Evolutionary conservation across 2,797 vertebrate species (phyloP).

Genomic region (Hypotaenidia philippensis): DNA sequence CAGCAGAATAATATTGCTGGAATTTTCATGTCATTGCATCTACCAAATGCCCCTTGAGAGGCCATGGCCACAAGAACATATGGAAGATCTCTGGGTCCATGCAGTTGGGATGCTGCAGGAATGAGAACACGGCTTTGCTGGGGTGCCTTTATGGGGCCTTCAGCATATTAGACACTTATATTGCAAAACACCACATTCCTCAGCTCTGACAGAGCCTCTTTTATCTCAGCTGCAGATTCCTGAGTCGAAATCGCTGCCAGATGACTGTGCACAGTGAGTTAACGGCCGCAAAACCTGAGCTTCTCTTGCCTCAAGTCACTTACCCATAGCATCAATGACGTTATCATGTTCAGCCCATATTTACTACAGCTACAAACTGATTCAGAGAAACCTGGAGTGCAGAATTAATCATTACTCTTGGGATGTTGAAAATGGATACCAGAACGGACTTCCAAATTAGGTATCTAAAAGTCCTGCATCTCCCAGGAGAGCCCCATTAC

Average conservation of each 20-base stretch:
- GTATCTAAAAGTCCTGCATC: conserved; percentile 70
- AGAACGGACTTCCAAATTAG: conserved; percentile 76
- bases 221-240: conserved; percentile 60
- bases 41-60: neutral
- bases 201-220: conserved; percentile 48
- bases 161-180: neutral
- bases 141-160: conserved; percentile 20
- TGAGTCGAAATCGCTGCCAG: neutral
- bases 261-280: conserved; percentile 31
- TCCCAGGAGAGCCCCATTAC: conserved; percentile 57
- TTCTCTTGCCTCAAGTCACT: conserved; percentile 6
- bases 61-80: neutral
- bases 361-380: conserved; percentile 66
- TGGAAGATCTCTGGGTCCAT: neutral
- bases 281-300: neutral
- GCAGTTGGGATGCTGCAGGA: conserved; percentile 30
- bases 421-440: conserved; percentile 64
- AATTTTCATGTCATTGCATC: conserved; percentile 25
- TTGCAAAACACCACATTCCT: conserved; percentile 66
- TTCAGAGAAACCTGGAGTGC: conserved; percentile 61
- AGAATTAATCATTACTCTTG: conserved; percentile 62
- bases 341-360: conserved; percentile 20
- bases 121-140: conserved; percentile 33
- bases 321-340: conserved; percentile 39
- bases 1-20: conserved; percentile 4